phyloP scores from a whole-genome alignment of 2,797 vertebrate species.

The Petrocephalus sullivani region DNA sequence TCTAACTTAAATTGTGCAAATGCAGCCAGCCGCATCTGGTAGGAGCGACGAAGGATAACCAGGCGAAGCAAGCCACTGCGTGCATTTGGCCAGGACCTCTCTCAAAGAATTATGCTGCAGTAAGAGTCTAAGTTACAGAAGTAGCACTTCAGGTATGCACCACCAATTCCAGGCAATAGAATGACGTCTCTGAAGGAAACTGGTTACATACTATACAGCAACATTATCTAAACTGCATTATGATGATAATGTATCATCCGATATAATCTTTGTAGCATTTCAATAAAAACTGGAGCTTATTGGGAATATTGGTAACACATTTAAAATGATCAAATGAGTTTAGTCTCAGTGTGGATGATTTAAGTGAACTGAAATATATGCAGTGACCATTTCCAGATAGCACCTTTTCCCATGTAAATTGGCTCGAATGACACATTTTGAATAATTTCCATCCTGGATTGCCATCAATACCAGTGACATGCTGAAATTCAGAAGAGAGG shows the following conservation, averaged over 20 bases:
- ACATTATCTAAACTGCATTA: not conserved
- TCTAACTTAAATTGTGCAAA: not conserved
- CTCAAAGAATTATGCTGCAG: conserved; percentile 30
- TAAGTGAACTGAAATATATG: not conserved
- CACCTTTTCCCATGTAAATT: not conserved
- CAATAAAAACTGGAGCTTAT: not conserved
- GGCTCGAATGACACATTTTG: not conserved
- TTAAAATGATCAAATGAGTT: not conserved
- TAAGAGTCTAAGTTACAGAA: conserved; percentile 35
- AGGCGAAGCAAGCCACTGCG: conserved; percentile 5
- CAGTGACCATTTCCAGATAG: not conserved
- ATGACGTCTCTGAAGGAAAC: conserved; percentile 31
- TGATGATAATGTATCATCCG: not conserved
- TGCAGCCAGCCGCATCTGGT: not conserved
- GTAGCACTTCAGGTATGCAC: conserved; percentile 27
- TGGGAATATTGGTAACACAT: not conserved
- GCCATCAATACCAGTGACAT: not conserved
- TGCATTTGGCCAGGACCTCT: not conserved
- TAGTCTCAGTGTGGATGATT: not conserved
- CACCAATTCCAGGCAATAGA: conserved; percentile 32
- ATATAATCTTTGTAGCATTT: not conserved
- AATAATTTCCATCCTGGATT: not conserved
- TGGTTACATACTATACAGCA: not conserved
- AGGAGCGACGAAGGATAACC: not conserved
- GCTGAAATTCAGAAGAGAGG: not conserved